Evolutionary conservation across 2,797 vertebrate species (phyloP).

Genomic region (Sternotherus odoratus): DNA sequence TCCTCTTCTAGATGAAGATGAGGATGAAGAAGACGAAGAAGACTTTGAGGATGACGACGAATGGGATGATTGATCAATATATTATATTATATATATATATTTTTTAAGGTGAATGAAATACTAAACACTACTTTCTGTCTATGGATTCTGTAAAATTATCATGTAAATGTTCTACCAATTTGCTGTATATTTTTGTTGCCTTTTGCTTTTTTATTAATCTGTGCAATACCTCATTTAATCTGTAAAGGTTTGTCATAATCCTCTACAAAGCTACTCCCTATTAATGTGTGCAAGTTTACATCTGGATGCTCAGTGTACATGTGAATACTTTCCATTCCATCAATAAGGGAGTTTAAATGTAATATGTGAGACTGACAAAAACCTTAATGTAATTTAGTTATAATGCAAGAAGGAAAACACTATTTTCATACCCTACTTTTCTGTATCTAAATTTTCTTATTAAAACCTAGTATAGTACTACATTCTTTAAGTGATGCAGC

Average conservation of each 20-base stretch:
- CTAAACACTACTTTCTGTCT: constrained; percentile 92
- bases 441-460: constrained; percentile 92
- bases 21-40: constrained; percentile 96
- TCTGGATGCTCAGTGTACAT: constrained; percentile 83
- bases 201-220: constrained; percentile 93
- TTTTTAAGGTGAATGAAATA: constrained; percentile 89
- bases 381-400: constrained; percentile 89
- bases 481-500: constrained; percentile 85
- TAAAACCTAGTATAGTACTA: constrained; percentile 90
- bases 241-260: constrained; percentile 90
- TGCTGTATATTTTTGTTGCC: constrained; percentile 99
- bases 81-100: constrained; percentile 82
- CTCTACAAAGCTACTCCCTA: constrained; percentile 84
- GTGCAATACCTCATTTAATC: constrained; percentile 99
- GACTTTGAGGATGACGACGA: constrained; percentile 99
- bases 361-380: constrained; percentile 87
- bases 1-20: constrained; percentile 91
- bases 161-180: constrained; percentile 96
- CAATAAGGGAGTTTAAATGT: constrained; percentile 84
- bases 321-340: constrained; percentile 86
- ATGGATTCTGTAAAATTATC: constrained; percentile 90
- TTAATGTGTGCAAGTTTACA: constrained; percentile 89
- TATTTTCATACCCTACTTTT: constrained; percentile 97
- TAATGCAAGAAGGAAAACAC: constrained; percentile 91
- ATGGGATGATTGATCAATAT: constrained; percentile 95